A percentile compares a stretch with the other conserved stretches of the same genome.
Evolutionary conservation across 2,797 vertebrate species (phyloP).

Genomic region (Synaphobranchus kaupii): DNA sequence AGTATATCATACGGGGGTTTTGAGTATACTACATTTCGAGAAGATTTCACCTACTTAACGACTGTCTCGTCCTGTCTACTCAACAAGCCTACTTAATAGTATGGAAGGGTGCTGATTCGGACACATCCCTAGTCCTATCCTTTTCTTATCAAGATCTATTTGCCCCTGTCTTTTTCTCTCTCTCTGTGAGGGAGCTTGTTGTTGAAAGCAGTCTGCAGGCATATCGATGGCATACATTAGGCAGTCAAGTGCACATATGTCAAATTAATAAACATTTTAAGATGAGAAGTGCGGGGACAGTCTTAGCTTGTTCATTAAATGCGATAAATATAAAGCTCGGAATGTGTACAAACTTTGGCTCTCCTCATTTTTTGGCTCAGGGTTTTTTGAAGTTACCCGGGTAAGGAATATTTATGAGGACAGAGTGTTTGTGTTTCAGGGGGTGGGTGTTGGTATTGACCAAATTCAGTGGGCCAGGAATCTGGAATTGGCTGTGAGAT

Average conservation of each 20-base stretch:
- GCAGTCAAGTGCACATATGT: neutral
- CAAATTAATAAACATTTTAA: neutral
- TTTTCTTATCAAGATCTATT: neutral
- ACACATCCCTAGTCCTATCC: neutral
- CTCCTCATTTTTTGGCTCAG: neutral
- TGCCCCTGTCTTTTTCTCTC: neutral
- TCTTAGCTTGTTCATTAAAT: neutral
- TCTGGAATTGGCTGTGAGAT: neutral
- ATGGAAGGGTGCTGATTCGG: too few species aligned
- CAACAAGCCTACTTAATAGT: too few species aligned
- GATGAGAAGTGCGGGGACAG: neutral
- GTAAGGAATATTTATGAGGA: neutral
- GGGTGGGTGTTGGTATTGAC: slow-evolving; percentile 10
- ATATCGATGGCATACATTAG: neutral
- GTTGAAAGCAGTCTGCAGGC: neutral
- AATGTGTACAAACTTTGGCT: neutral
- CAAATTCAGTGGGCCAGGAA: neutral
- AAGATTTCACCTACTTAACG: too few species aligned
- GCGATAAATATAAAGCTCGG: neutral
- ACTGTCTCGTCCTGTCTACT: too few species aligned
- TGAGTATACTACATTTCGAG: too few species aligned
- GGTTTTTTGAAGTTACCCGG: neutral
- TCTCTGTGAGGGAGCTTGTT: neutral
- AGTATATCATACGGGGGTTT: too few species aligned
- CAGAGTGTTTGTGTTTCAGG: neutral